phyloP scores from a whole-genome alignment of 2,888 invertebrate species.

The Steinernema scapterisci region DNA sequence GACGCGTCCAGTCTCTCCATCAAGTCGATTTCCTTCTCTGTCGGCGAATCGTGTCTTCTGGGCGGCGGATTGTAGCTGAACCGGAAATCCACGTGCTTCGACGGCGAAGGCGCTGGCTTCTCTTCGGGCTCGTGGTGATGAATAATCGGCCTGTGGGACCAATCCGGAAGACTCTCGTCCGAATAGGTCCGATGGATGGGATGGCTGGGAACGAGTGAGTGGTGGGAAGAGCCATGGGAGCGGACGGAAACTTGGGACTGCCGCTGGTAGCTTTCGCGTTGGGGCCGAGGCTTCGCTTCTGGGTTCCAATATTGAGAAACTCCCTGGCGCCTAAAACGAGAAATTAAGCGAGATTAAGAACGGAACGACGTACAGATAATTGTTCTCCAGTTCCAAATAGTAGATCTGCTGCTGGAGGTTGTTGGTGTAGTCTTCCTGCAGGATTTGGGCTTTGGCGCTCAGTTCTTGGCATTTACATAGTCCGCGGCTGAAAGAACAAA shows the following conservation, averaged over 20 bases:
- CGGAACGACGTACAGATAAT: conserved; percentile 41
- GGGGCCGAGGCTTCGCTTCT: conserved; percentile 14
- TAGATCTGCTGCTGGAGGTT: conserved; percentile 49
- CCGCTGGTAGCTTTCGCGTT: not conserved
- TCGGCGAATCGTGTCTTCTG: conserved; percentile 1
- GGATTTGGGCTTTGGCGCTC: conserved; percentile 42
- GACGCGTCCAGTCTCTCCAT: conserved; percentile 43
- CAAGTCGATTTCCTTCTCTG: conserved; percentile 38
- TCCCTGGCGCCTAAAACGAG: conserved; percentile 25
- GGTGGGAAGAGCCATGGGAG: conserved; percentile 16
- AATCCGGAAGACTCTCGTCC: conserved; percentile 19
- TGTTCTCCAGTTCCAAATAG: conserved; percentile 49
- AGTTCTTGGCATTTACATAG: conserved; percentile 50
- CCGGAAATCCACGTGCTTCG: conserved; percentile 18
- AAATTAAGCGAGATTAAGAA: not conserved
- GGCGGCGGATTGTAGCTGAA: conserved; percentile 3
- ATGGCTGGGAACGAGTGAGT: not conserved
- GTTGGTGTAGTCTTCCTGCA: conserved; percentile 50
- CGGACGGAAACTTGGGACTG: conserved; percentile 6
- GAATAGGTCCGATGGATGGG: not conserved
- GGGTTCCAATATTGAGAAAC: conserved; percentile 6
- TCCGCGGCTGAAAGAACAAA: conserved; percentile 32
- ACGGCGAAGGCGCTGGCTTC: conserved; percentile 9
- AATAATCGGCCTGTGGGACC: conserved; percentile 3
- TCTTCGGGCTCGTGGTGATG: conserved; percentile 18